These are phyloP conservation scores for Pseudachorutes palmiensis DNA, from an alignment of 1,140 invertebrate species.

Conservation along the genomic window DNA sequence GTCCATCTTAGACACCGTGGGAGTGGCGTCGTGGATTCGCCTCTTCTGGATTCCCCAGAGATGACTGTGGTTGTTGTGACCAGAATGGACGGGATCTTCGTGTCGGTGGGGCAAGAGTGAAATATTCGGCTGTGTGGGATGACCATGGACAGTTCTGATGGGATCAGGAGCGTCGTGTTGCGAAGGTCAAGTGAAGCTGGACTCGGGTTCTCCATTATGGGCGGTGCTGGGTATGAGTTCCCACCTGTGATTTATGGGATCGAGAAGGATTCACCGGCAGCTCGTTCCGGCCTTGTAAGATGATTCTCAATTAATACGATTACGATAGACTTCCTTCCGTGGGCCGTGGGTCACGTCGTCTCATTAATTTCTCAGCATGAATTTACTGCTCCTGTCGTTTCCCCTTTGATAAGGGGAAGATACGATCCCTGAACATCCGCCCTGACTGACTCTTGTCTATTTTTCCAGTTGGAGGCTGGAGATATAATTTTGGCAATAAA, in stretches of 20 bases:
- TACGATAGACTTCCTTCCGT: no score
- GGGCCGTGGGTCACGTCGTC: not conserved
- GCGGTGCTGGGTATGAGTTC: conserved; percentile 63
- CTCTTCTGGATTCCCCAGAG: no score
- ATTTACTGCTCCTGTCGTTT: not conserved
- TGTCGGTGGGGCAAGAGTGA: not conserved
- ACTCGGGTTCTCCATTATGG: conserved; percentile 78
- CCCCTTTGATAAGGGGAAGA: no score
- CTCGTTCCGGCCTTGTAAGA: conserved; percentile 76
- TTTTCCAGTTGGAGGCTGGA: conserved; percentile 73
- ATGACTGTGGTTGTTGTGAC: no score
- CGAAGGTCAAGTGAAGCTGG: conserved; percentile 46
- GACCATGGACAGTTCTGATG: conserved; percentile 22
- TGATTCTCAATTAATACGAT: not conserved
- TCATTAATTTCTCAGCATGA: not conserved
- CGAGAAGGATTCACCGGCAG: conserved; percentile 80
- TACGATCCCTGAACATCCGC: not conserved
- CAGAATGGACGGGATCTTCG: no score
- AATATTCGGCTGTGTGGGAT: not conserved
- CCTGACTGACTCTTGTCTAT: not conserved
- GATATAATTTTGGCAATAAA: conserved; percentile 89
- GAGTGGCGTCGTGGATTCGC: no score
- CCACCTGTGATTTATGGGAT: conserved; percentile 87
- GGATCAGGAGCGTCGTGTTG: conserved; percentile 31
- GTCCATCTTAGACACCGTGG: no score